Evolutionary conservation across 2,888 invertebrate genomes (phyloP), one percentile per base, ranked within the genome.

Genomic region (Linyphia triangularis): DNA sequence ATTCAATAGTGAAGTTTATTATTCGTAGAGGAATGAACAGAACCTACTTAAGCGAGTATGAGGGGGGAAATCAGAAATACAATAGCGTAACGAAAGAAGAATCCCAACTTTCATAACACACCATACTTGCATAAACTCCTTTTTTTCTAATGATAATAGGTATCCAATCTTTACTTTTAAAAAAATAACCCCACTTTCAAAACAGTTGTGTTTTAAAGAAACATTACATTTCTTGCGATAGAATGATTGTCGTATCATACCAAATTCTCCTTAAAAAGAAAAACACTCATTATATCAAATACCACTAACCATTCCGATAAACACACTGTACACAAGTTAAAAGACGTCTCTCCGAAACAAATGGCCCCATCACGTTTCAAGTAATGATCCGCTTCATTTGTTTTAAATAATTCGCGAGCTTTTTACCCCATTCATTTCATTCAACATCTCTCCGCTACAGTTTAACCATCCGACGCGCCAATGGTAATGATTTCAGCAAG

Each of bases 401-500:
- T 16, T n/a, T 13, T n/a, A 3, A 51, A 51, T 51, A 16, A 51
- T n/a, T 33, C 33, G 33, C 33, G 33, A 6, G 9, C 33, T 33
- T 33, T 33, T n/a, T 10, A 3, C 16, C n/a, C 51, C 69, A 69
- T 69, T 69, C 69, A 37, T 22, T 37, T 69, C 69, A 28, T 9
- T 26, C 28, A 26, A 61, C 16, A 63, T 30, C 63, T 10, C 51
- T n/a, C 61, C 61, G 61, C n/a, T 22, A 19, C 61, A n/a, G 19
- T 33, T 37, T 51, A 51, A 69, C 22, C 37, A 37, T 33, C 69
- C 19, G 33, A 37, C n/a, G 9, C 22, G 33, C 69, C 28, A n/a
- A 16, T n/a, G 6, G 10, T 37, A 69, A 69, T 69, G 69, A 69
- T 69, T 69, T 69, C 33, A 19, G 43, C 57, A 57, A 19, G 28